Conservation (phyloP, 2,797 vertebrate genomes). For the Vespertilio murinus region DNA sequence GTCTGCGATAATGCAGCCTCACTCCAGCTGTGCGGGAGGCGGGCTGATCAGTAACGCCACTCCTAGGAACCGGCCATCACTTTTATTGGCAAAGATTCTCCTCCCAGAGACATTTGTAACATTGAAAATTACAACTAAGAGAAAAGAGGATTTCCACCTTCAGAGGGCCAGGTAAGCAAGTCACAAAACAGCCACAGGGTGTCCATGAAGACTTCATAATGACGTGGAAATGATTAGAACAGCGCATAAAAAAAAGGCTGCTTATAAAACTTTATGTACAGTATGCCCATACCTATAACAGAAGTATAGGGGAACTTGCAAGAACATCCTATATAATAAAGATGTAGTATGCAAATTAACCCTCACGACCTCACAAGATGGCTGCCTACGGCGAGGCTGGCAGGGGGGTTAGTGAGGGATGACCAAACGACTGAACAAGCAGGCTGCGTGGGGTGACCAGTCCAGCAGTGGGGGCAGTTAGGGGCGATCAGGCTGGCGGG, state of each 20-base stretch:
- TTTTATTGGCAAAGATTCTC: neutral
- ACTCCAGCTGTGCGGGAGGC: neutral
- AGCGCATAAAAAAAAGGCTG: neutral
- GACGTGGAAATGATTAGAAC: neutral
- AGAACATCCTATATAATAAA: neutral
- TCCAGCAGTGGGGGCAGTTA: too few relatives aligned
- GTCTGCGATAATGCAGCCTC: rapidly evolving
- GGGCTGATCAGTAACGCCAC: neutral
- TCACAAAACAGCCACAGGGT: neutral
- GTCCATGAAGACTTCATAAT: neutral
- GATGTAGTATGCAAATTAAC: too few relatives aligned
- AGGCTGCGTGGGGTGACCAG: too few relatives aligned
- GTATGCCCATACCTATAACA: neutral
- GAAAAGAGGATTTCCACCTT: neutral
- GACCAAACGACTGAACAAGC: too few relatives aligned
- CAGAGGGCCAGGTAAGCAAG: neutral
- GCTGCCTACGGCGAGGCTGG: too few relatives aligned
- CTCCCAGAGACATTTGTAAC: neutral
- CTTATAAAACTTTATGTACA: neutral
- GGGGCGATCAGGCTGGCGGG: too few relatives aligned
- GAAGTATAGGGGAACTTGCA: neutral
- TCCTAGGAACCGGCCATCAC: neutral
- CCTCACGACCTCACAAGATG: too few relatives aligned
- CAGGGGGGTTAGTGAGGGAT: too few relatives aligned
- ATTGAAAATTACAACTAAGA: neutral